Conservation (phyloP, 2,113 vertebrate genomes). For the Pithys albifrons region DNA sequence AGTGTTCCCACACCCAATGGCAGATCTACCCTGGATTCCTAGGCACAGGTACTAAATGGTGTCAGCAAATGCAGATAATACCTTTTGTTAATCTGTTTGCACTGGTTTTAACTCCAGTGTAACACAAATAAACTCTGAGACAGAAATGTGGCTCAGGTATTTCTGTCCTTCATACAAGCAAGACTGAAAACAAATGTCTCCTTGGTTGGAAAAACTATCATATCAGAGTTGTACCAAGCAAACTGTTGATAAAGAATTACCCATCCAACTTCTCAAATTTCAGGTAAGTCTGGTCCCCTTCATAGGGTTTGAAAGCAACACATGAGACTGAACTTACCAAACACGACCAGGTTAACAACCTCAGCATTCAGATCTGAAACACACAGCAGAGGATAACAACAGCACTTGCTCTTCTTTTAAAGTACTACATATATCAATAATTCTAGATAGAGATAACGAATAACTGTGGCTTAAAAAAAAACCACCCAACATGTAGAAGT, state of each 20-base stretch:
- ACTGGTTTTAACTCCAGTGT: neutral
- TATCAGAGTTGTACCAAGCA: neutral
- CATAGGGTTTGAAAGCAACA: conserved; percentile 84
- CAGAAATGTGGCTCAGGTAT: neutral
- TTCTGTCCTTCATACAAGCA: neutral
- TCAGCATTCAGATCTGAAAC: conserved; percentile 75
- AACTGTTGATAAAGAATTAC: neutral
- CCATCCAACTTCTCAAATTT: conserved; percentile 76
- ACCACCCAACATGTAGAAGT: neutral
- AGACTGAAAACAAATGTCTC: neutral
- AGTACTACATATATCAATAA: neutral
- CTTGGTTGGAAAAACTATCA: neutral
- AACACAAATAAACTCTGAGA: neutral
- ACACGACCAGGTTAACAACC: conserved; percentile 78
- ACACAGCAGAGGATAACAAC: neutral
- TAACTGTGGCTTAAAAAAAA: neutral
- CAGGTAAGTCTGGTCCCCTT: conserved; percentile 77
- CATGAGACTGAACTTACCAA: conserved; percentile 84
- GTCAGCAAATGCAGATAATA: neutral
- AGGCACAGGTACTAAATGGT: neutral
- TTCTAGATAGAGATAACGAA: neutral
- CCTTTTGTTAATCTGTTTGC: neutral
- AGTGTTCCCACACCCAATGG: neutral
- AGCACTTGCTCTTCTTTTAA: neutral
- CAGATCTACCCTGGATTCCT: neutral